Evolutionary conservation across 1,140 invertebrate genomes (phyloP).

Genomic region (Chionoecetes opilio): DNA sequence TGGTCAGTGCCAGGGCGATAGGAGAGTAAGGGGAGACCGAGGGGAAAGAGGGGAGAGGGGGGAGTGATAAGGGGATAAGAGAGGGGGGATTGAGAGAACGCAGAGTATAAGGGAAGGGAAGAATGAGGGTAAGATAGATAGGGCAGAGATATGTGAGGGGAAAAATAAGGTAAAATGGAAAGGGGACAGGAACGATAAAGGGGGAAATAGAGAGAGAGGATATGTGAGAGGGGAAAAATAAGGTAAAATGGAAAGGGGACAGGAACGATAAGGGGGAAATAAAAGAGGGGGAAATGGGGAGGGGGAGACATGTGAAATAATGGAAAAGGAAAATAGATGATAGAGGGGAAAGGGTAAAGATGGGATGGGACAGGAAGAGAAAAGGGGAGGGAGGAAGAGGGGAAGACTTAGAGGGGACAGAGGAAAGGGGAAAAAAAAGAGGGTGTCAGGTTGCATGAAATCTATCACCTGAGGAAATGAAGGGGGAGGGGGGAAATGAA

Average conservation of each 20-base stretch:
- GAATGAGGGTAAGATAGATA: not conserved
- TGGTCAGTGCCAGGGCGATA: not conserved
- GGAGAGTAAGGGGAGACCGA: not conserved
- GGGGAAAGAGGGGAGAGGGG: not conserved
- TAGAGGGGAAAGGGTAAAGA: not conserved
- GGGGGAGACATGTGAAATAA: not conserved
- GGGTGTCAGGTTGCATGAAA: not conserved
- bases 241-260: not conserved
- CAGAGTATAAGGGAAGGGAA: too few relatives aligned
- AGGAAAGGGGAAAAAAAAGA: not conserved
- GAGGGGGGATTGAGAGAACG: too few relatives aligned
- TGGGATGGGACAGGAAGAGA: not conserved
- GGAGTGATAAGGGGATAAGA: too few relatives aligned
- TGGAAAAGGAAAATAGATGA: not conserved
- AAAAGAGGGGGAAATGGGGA: not conserved
- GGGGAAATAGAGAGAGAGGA: not conserved
- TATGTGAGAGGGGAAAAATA: not conserved
- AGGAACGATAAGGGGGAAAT: not conserved
- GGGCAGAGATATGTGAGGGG: not conserved
- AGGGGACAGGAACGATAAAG: conserved; percentile 2
- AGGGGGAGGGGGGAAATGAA: not conserved
- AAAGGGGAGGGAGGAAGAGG: not conserved
- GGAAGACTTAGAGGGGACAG: not conserved
- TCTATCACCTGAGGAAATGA: not conserved
- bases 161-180: not conserved